These are phyloP conservation scores for Drosophila neonasuta DNA, from an alignment of 2,888 invertebrate species.

Conservation along the genomic window DNA sequence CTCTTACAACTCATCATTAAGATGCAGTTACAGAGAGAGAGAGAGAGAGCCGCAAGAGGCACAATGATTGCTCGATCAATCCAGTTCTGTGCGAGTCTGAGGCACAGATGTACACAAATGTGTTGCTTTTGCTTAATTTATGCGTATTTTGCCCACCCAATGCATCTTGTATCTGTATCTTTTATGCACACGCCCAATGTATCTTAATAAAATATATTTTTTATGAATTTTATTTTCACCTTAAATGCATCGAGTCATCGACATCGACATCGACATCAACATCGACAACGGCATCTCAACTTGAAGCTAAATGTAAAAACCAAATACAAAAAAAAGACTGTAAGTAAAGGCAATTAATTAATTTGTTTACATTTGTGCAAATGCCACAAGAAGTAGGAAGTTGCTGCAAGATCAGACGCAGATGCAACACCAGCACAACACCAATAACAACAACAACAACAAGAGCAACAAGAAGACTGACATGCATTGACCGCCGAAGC, in stretches of 20 bases:
- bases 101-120: not conserved
- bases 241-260: slow-evolving; percentile 46
- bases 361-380: slow-evolving; percentile 73
- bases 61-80: slow-evolving; percentile 5
- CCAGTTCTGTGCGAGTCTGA: slow-evolving; percentile 1
- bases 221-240: slow-evolving; percentile 50
- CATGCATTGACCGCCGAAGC: slow-evolving; percentile 75
- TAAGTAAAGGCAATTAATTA: slow-evolving; percentile 75
- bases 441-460: slow-evolving; percentile 26
- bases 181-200: slow-evolving; percentile 22
- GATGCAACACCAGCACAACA: slow-evolving; percentile 57
- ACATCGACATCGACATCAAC: slow-evolving; percentile 33
- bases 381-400: slow-evolving; percentile 76
- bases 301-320: slow-evolving; percentile 31
- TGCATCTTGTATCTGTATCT: slow-evolving; percentile 25
- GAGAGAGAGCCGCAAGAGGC: not conserved
- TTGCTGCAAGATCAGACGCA: slow-evolving; percentile 75
- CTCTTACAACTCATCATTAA: not conserved
- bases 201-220: slow-evolving; percentile 55
- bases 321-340: slow-evolving; percentile 43
- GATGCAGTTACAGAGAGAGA: not conserved
- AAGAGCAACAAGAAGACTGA: slow-evolving; percentile 50
- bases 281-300: slow-evolving; percentile 39
- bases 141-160: slow-evolving; percentile 16
- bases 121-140: slow-evolving; percentile 6